A percentile compares a stretch with the other conserved stretches of the same genome.
Conservation (phyloP, 2,888 invertebrate species). For the Atrina japonica region DNA sequence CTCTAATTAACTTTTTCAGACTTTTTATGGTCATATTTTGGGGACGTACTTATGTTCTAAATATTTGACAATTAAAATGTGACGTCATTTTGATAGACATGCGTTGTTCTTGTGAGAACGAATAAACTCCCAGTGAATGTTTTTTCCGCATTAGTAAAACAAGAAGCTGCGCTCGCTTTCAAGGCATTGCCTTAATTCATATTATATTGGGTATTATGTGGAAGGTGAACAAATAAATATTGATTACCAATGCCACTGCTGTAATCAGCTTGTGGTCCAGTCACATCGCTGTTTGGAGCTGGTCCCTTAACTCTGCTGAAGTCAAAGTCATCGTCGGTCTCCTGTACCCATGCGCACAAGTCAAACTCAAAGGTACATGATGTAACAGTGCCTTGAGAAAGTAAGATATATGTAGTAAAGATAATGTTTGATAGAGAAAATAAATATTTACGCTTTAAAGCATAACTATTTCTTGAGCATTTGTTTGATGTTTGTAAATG, state of each 20-base stretch:
- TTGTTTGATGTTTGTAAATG: too few relatives aligned
- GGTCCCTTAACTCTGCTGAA: slow-evolving; percentile 45
- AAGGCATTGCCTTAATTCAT: too few relatives aligned
- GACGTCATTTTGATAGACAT: not conserved
- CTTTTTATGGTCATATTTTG: too few relatives aligned
- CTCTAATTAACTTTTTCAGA: too few relatives aligned
- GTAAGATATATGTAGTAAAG: too few relatives aligned
- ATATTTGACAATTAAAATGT: not conserved
- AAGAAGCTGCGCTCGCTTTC: too few relatives aligned
- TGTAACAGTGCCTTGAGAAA: slow-evolving; percentile 29
- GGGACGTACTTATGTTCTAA: too few relatives aligned
- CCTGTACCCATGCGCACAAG: slow-evolving; percentile 47
- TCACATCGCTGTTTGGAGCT: slow-evolving; percentile 33
- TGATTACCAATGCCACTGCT: slow-evolving; percentile 51
- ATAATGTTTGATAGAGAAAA: too few relatives aligned
- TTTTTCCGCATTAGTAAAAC: too few relatives aligned
- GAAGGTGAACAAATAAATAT: not conserved
- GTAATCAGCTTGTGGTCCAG: slow-evolving; percentile 53
- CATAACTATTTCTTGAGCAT: too few relatives aligned
- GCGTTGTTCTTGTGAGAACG: not conserved
- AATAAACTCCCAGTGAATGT: not conserved
- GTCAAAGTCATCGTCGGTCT: slow-evolving; percentile 51
- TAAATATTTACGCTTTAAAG: too few relatives aligned
- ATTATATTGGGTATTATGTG: not conserved
- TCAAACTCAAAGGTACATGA: slow-evolving; percentile 51